Base-by-base conservation (phyloP, 2,113 vertebrate species). In the Carassius gibelio region DNA sequence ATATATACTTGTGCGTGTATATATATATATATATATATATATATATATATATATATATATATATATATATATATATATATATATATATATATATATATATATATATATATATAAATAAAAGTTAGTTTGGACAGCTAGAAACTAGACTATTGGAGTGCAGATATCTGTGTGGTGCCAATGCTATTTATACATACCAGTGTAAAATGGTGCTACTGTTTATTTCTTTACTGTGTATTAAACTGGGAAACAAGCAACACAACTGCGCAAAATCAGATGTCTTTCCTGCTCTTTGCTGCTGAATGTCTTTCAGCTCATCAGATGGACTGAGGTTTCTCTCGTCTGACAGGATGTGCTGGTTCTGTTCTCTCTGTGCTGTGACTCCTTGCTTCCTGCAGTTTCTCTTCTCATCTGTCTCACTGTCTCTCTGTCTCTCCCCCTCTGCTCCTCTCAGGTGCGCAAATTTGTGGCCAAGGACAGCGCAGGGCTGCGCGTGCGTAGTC, bases 381-480 rank as follows among this genome's bases (percentile, higher is more conserved):
- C 45, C 45, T 48, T 10, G 10, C 45, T 48, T 48, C 45, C 23
- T 89, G 26, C 86, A 84, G 36, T 38, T 74, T 89, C 88, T 91
- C 92, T 94, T 84, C 95, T 90, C 90, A 90, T 92, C 91, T 93
- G 66, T 92, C 91, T 48, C 45, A 91, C 87, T 93, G 93, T 94
- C 91, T 48, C 9, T 91, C 87, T 93, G 93, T 94, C 91, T 97
- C 94, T 97, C 93, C 92, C 91, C 92, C 90, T 97, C 94, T 97
- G 94, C 94, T 95, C 96, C 95, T 96, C 94, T 95, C 95, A 99
- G 98, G 96, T 99, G 94, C 97, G 98, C 95, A 99, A 97, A 96
- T 99, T 99, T 97, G 97, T 99, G 94, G 97, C 97, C 93, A 98
- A 98, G 95, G 98, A 99, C 96, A 99, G 98, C 95, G 98, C 98